Percentiles rank a stretch among this genome's conserved stretches.
Evolutionary conservation across 2,113 vertebrate genomes (phyloP).

Genomic region (Erpornis zantholeuca): DNA sequence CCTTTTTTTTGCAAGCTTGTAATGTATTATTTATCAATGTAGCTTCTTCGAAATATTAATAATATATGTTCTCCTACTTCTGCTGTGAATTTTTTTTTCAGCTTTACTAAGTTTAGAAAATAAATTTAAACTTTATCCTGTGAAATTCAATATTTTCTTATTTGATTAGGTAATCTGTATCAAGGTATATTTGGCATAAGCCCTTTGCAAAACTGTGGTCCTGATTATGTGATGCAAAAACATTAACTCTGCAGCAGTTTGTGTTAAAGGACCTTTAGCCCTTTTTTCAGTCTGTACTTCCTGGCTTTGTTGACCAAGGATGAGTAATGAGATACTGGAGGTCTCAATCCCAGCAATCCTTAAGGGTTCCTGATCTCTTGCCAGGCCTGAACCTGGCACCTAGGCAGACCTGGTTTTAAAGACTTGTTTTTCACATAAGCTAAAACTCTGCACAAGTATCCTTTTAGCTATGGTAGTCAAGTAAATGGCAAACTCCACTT

Average conservation of each 20-base stretch:
- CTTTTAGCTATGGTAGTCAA: neutral
- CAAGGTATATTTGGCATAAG: neutral
- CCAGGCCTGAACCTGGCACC: neutral
- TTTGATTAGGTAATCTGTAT: neutral
- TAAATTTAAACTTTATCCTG: neutral
- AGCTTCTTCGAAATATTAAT: constrained; percentile 25
- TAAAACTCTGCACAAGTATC: neutral
- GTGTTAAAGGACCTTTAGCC: neutral
- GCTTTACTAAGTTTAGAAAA: neutral
- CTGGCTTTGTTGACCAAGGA: neutral
- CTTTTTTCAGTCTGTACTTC: neutral
- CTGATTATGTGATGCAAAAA: neutral
- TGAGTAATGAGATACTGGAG: neutral
- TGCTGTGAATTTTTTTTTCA: neutral
- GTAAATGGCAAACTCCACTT: neutral
- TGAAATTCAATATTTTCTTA: neutral
- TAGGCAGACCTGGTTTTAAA: neutral
- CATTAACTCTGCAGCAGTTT: neutral
- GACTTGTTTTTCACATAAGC: neutral
- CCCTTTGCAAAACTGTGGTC: neutral
- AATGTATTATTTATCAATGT: constrained; percentile 46
- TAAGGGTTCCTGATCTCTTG: neutral
- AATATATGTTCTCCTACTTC: neutral
- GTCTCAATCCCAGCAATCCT: neutral
- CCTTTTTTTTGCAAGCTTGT: neutral